Percentiles rank a stretch among this genome's conserved stretches.
phyloP scores from a whole-genome alignment of 2,888 invertebrate genomes.

The Cremastobaeus sp. region DNA sequence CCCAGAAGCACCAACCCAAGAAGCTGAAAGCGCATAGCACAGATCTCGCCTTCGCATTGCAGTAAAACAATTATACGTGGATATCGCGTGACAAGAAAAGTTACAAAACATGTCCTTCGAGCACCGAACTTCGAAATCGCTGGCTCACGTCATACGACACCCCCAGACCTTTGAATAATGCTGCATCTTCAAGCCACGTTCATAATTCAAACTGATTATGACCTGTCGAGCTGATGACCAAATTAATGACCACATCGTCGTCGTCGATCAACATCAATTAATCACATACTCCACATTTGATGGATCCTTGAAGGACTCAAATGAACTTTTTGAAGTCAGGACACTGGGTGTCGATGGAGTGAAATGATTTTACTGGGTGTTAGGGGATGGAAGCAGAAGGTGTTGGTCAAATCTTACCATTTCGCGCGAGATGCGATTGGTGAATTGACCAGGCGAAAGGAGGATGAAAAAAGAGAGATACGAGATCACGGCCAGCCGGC shows the following conservation, averaged over 20 bases:
- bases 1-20: slow-evolving; percentile 10
- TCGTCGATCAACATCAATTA: too few species aligned
- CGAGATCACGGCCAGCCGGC: slow-evolving; percentile 61
- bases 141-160: slow-evolving; percentile 10
- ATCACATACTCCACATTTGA: too few species aligned
- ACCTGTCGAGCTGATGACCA: too few species aligned
- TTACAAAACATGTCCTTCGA: slow-evolving; percentile 39
- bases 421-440: slow-evolving; percentile 63
- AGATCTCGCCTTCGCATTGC: slow-evolving; percentile 48
- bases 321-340: too few species aligned
- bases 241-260: too few species aligned
- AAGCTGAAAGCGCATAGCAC: slow-evolving; percentile 4
- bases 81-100: slow-evolving; percentile 46
- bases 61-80: slow-evolving; percentile 51
- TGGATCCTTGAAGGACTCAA: too few species aligned
- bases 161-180: too few species aligned
- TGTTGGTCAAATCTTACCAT: slow-evolving; percentile 75
- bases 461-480: slow-evolving; percentile 19
- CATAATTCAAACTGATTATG: too few species aligned
- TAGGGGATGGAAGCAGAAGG: too few species aligned
- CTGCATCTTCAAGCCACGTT: too few species aligned
- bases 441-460: slow-evolving; percentile 40
- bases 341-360: too few species aligned
- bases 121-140: slow-evolving; percentile 13
- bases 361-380: too few species aligned